Percentiles rank a stretch among this genome's conserved stretches.
Evolutionary conservation across 1,140 invertebrate genomes (phyloP).

Genomic region (Solenopsis fugax): DNA sequence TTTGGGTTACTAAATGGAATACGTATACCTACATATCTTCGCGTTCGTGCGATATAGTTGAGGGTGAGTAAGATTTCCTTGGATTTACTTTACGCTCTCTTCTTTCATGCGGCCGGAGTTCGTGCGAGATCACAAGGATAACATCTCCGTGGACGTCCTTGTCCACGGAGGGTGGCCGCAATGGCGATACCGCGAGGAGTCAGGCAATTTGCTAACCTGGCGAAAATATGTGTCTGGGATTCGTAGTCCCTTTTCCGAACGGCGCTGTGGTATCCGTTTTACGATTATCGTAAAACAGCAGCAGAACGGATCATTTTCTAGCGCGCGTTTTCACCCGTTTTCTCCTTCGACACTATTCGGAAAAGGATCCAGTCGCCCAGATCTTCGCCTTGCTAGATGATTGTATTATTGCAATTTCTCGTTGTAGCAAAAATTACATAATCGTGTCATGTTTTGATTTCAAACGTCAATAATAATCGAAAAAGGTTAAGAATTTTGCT

Average conservation of each 20-base stretch:
- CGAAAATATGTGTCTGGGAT: slow-evolving; percentile 86
- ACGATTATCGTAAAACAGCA: slow-evolving; percentile 57
- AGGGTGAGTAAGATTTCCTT: slow-evolving; percentile 22
- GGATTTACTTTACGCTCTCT: slow-evolving; percentile 30
- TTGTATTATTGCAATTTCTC: background rate
- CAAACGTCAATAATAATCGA: no score
- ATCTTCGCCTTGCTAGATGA: background rate
- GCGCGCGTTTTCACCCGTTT: background rate
- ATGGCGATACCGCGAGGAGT: slow-evolving; percentile 73
- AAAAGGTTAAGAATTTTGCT: background rate
- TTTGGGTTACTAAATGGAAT: no score
- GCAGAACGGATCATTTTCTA: slow-evolving; percentile 33
- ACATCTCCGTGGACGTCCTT: slow-evolving; percentile 78
- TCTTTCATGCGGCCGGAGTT: slow-evolving; percentile 29
- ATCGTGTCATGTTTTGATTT: background rate
- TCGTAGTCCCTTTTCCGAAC: slow-evolving; percentile 58
- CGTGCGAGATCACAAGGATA: slow-evolving; percentile 73
- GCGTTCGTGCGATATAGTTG: no score
- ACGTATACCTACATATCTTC: no score
- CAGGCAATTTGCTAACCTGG: slow-evolving; percentile 84
- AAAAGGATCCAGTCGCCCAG: background rate
- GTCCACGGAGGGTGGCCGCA: slow-evolving; percentile 68
- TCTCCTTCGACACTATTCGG: background rate
- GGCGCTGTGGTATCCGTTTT: slow-evolving; percentile 39
- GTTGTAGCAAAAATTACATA: background rate